These are phyloP conservation scores for Cryptoblepharus egeriae DNA, from an alignment of 2,797 vertebrate species.

Conservation along the genomic window DNA sequence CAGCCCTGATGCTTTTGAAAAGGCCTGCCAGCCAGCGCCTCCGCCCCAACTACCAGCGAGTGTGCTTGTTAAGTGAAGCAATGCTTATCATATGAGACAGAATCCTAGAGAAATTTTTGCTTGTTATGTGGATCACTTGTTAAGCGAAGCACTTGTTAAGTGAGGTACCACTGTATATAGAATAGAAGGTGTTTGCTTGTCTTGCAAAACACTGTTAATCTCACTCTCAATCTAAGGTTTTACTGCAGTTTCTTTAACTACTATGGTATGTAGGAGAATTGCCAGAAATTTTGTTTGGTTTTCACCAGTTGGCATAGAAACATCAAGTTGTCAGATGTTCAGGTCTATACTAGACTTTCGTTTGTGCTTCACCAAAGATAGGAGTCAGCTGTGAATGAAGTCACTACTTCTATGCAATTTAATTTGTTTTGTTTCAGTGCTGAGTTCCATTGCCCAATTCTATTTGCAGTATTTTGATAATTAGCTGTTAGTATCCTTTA, in stretches of 20 bases:
- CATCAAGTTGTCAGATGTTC: constrained; percentile 34
- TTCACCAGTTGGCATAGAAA: constrained; percentile 61
- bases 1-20: too few species aligned
- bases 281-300: constrained; percentile 63
- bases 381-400: constrained; percentile 68
- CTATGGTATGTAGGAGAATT: constrained; percentile 52
- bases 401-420: constrained; percentile 65
- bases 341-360: constrained; percentile 48
- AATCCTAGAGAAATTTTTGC: too few species aligned
- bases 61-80: too few species aligned
- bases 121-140: too few species aligned
- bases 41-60: too few species aligned
- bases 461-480: constrained; percentile 15
- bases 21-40: too few species aligned
- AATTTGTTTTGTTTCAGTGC: constrained; percentile 52
- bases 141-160: too few species aligned
- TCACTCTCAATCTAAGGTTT: too few species aligned
- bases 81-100: too few species aligned
- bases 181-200: too few species aligned
- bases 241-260: constrained; percentile 71
- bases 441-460: constrained; percentile 27
- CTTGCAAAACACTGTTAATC: too few species aligned
- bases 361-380: constrained; percentile 57
- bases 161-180: too few species aligned
- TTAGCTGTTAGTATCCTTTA: constrained; percentile 20